Evolutionary conservation across 1,140 invertebrate genomes (phyloP), one percentile per base, ranked within the genome.

Genomic region (Apolygus lucorum): DNA sequence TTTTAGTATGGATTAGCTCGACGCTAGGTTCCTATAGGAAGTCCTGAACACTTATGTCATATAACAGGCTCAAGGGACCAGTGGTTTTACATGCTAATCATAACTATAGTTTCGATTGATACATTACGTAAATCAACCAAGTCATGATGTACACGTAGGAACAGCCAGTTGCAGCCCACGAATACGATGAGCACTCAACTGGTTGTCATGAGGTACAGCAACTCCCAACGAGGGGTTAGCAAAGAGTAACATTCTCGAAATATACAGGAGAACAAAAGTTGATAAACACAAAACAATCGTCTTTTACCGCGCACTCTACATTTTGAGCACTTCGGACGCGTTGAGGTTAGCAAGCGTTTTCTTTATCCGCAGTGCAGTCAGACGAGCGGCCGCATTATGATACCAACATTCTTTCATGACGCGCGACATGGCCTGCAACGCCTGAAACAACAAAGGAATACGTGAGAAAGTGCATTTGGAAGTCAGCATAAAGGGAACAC

Each of bases 341-440:
- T 74, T 73, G n/a, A 93, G 80, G 79, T 92, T 93, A 42, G 89
- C 82, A 28, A 97, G 83, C 62, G 92, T 93, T 80, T 98, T 98
- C 81, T 96, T 96, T 63, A 98, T 88, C 73, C 95, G 82, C 62
- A 98, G 82, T 28, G 92, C 89, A 27, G 95, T 92, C 42, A 97
- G 81, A 62, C 95, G 85, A 4, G 93, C 94, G 64, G 89, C 90
- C 4, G 95, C 88, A 80, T 93, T 95, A 65, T 89, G 88, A 79
- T 95, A 92, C 95, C 95, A 98, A 77, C 95, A 97, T 81, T 98
- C 95, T 68, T 87, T 86, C 88, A 97, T 96, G 63, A 97, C 77
- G 77, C 90, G 89, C 8, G 87, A 86, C 85, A 96, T 88, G 54
- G 88, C 87, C 68, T 86, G 84, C 75, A 97, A 82, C 42, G 90